phyloP scores from a whole-genome alignment of 2,113 vertebrate genomes.

The human region GRCh38 chrX:41864001-41864500 shows the following conservation, averaged over 20 bases:
- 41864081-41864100: conserved; percentile 42
- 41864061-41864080: conserved; percentile 16
- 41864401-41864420: background rate
- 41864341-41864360: conserved; percentile 51
- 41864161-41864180: conserved; percentile 43
- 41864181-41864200: conserved; percentile 46
- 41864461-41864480: background rate
- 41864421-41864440: conserved; percentile 23
- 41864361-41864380: conserved; percentile 34
- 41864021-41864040: conserved; percentile 26
- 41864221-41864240: conserved; percentile 55
- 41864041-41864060: conserved; percentile 17
- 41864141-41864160: conserved; percentile 49
- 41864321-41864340: background rate
- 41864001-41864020: background rate
- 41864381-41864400: background rate
- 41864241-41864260: conserved; percentile 21
- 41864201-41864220: background rate
- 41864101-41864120: conserved; percentile 31
- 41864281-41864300: conserved; percentile 53
- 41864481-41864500: background rate
- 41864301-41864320: conserved; percentile 30
- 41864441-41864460: conserved; percentile 7
- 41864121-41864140: conserved; percentile 49
- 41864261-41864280: conserved; percentile 34